Conservation (phyloP, 2,888 invertebrate genomes). For the Xestia rhomboidea region DNA sequence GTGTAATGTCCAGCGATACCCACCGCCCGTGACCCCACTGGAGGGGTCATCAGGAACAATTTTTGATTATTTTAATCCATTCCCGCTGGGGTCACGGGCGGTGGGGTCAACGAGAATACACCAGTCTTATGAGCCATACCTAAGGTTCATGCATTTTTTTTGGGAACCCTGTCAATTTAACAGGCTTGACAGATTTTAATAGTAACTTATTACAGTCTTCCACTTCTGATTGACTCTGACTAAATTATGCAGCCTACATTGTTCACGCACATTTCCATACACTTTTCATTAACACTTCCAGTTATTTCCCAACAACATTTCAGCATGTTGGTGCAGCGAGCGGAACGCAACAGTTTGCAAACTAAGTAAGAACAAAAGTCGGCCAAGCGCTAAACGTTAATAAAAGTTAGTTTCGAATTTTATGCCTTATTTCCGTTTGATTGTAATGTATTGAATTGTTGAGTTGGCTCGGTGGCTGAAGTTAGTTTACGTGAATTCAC, state of each 20-base stretch:
- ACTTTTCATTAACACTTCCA: constrained; percentile 28
- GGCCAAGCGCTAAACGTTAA: constrained; percentile 39
- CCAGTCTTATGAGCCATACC: not conserved
- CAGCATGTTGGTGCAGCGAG: constrained; percentile 20
- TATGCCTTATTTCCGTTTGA: constrained; percentile 37
- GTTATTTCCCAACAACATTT: constrained; percentile 29
- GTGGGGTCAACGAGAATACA: too few species aligned
- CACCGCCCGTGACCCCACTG: too few species aligned
- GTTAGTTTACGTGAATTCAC: not conserved
- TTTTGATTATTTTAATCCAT: too few species aligned
- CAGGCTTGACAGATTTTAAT: not conserved
- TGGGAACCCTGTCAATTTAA: not conserved
- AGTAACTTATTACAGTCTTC: not conserved
- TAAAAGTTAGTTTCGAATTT: constrained; percentile 52
- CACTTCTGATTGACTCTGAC: not conserved
- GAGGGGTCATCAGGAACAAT: too few species aligned
- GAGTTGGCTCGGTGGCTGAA: not conserved
- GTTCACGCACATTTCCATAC: not conserved
- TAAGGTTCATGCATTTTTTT: not conserved
- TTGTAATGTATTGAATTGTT: constrained; percentile 39
- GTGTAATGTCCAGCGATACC: too few species aligned
- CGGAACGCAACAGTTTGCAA: constrained; percentile 51
- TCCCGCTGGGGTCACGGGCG: too few species aligned
- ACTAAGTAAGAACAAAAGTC: constrained; percentile 61
- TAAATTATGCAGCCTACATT: constrained; percentile 2